phyloP scores from a whole-genome alignment of 2,113 vertebrate species.

The Rhea pennata region DNA sequence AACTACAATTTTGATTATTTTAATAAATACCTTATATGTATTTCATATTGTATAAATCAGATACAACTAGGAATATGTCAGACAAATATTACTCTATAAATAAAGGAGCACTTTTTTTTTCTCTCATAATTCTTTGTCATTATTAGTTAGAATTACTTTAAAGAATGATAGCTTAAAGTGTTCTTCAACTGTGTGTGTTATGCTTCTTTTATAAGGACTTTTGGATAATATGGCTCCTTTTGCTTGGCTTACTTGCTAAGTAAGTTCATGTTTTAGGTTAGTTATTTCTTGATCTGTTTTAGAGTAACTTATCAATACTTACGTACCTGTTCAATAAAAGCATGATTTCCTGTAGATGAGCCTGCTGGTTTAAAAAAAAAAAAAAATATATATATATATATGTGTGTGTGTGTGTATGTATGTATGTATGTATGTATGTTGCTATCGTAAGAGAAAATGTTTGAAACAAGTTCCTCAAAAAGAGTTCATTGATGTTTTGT shows the following conservation, averaged over 20 bases:
- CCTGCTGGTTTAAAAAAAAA: neutral
- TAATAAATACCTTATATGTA: neutral
- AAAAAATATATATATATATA: too few relatives aligned
- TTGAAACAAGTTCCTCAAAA: neutral
- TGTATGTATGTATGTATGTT: too few relatives aligned
- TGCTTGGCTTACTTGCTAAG: neutral
- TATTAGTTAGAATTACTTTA: neutral
- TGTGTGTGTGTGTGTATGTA: too few relatives aligned
- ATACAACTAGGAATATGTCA: neutral
- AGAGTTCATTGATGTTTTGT: neutral
- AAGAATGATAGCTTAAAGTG: neutral
- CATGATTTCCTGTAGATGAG: neutral
- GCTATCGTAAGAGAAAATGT: too few relatives aligned
- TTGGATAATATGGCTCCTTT: neutral
- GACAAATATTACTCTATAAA: rapidly evolving
- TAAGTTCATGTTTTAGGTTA: neutral
- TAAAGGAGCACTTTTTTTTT: neutral
- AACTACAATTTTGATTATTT: neutral
- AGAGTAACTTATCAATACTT: neutral
- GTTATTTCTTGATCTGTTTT: neutral
- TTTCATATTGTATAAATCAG: neutral
- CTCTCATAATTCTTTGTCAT: neutral
- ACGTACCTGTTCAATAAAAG: neutral
- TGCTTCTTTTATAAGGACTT: neutral
- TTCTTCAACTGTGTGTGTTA: neutral